phyloP scores from a whole-genome alignment of 2,113 vertebrate genomes.

The Synodontis membranacea region DNA sequence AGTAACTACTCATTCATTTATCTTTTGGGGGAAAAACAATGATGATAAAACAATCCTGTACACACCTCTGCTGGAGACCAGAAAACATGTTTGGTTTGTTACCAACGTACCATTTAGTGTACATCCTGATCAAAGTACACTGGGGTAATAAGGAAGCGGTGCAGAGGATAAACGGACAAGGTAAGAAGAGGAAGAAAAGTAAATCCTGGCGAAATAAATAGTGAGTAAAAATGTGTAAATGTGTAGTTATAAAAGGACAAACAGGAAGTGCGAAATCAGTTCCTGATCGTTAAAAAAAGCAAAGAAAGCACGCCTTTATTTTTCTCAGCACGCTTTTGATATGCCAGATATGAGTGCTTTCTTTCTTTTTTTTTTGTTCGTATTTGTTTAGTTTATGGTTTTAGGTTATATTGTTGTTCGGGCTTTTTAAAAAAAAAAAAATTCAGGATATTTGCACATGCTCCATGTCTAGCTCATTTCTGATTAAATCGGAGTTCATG shows the following conservation, averaged over 20 bases:
- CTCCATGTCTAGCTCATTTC: no score
- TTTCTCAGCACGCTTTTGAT: background rate
- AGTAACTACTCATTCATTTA: no score
- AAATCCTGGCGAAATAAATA: background rate
- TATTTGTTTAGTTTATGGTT: background rate
- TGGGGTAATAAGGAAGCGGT: background rate
- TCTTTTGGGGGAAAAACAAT: no score
- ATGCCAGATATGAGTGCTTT: background rate
- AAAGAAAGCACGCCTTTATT: background rate
- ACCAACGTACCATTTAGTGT: background rate
- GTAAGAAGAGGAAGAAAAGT: background rate
- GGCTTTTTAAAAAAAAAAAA: no score
- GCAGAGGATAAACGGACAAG: background rate
- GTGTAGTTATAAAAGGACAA: background rate
- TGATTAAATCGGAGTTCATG: background rate
- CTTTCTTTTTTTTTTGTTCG: background rate
- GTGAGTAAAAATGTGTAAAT: background rate
- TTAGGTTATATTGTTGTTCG: background rate
- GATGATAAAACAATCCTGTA: no score
- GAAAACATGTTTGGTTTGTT: background rate
- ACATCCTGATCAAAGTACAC: background rate
- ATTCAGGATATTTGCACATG: no score
- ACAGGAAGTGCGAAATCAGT: background rate
- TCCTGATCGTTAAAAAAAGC: background rate
- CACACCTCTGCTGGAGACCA: background rate